Base-by-base conservation (phyloP, 2,888 invertebrate species). In the Troides oblongomaculatus region DNA sequence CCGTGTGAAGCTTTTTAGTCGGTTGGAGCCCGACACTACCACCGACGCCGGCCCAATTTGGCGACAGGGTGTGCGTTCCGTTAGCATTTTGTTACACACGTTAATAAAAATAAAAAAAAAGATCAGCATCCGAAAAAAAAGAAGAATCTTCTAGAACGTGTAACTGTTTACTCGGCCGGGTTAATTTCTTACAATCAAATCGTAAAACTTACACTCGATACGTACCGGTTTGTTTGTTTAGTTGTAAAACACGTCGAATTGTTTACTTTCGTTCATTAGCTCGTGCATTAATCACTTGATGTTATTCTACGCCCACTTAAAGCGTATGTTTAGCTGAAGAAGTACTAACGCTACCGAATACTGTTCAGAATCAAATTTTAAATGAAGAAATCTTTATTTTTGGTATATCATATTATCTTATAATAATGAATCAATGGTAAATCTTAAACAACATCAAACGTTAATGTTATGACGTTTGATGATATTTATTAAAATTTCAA, bases 251-350 rank as follows among this genome's bases (percentile, higher is more conserved):
- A 66, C 43, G 23, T 56, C 50, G 58, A 66, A 66, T 36, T 14
- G 50, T 36, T 66, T 61, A 53, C 21, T 23, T 64, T 25, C 43
- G 30, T 68, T 50, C 30, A 53, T 62, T 53, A 64, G 14, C 39
- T 21, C 39, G 21, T 14, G 57, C 68, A 39, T 64, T 61, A n/a
- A 60, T 59, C 64, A 60, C 17, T 53, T 25, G 17, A 12, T 36
- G 46, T 68, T 63, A 64, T 64, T 68, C 46, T 46, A 39, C 68
- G 62, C 68, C 64, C 53, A 69, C 68, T 46, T 14, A 46, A 30
- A 46, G 14, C 46, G 46, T 46, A 53, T 53, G 59, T 23, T n/a
- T 50, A 21, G 30, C 21, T 30, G 59, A 36, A 63, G 68, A 64
- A 64, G 64, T 59, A 4, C 39, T 23, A 60, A 36, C 68, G 21